These are phyloP conservation scores for Drosophila bocki DNA, from an alignment of 1,140 invertebrate genomes.

Conservation along the genomic window DNA sequence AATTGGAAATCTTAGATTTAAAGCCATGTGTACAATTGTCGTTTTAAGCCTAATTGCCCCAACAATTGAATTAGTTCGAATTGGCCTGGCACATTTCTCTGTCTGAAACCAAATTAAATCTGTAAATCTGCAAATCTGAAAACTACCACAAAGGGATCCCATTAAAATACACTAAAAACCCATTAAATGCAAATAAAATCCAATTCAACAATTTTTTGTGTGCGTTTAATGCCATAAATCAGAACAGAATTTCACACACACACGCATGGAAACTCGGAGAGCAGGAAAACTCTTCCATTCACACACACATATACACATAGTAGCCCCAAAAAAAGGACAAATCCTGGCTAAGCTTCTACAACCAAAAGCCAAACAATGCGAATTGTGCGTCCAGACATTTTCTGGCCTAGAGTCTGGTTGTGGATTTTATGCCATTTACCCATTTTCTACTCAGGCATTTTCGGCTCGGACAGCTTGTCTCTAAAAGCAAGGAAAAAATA, in stretches of 20 bases:
- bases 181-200: slow-evolving; percentile 82
- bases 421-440: slow-evolving; percentile 23
- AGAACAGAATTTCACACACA: slow-evolving; percentile 63
- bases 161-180: slow-evolving; percentile 82
- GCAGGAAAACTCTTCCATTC: slow-evolving; percentile 34
- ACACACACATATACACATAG: slow-evolving; percentile 26
- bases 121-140: slow-evolving; percentile 66
- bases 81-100: slow-evolving; percentile 17
- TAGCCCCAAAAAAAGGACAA: slow-evolving; percentile 29
- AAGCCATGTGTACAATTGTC: neutral
- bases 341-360: slow-evolving; percentile 65
- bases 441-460: slow-evolving; percentile 12
- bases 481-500: neutral
- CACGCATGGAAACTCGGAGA: neutral
- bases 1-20: neutral
- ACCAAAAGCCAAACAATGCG: slow-evolving; percentile 78
- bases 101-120: slow-evolving; percentile 36
- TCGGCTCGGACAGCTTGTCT: neutral
- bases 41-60: slow-evolving; percentile 15
- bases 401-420: slow-evolving; percentile 5
- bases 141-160: slow-evolving; percentile 75
- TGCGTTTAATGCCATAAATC: slow-evolving; percentile 82
- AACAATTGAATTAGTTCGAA: slow-evolving; percentile 44
- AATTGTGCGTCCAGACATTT: slow-evolving; percentile 64
- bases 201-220: slow-evolving; percentile 68